phyloP scores from a whole-genome alignment of 2,113 vertebrate species.

The Rhinolophus ferrumequinum region DNA sequence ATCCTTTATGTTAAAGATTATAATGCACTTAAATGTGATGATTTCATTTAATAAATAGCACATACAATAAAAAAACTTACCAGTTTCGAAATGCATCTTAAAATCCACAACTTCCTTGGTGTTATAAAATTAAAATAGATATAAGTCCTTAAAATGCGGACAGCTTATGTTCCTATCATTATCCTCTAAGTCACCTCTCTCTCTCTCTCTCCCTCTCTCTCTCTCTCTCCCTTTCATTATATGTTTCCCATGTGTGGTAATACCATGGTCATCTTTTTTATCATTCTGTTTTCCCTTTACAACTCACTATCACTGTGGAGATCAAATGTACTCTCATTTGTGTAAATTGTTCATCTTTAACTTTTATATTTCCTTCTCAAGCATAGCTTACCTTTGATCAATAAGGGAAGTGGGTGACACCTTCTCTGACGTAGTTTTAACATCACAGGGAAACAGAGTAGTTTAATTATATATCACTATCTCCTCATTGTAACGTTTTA shows the following conservation, averaged over 20 bases:
- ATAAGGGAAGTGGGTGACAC: neutral
- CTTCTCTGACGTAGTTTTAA: neutral
- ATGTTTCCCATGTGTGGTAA: neutral
- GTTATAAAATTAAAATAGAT: neutral
- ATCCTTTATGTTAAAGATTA: neutral
- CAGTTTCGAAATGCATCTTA: neutral
- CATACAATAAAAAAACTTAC: neutral
- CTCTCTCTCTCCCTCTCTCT: neutral
- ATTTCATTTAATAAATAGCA: neutral
- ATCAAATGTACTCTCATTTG: neutral
- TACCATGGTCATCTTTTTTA: neutral
- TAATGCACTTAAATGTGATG: neutral
- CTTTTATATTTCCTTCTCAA: neutral
- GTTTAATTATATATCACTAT: neutral
- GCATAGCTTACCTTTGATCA: neutral
- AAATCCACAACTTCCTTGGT: neutral
- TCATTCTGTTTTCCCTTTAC: neutral
- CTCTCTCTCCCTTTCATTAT: fast-evolving
- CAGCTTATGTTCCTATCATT: neutral
- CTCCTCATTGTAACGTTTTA: neutral
- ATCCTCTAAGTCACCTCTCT: neutral
- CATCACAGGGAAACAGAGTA: neutral
- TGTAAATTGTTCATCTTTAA: neutral
- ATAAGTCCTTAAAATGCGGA: neutral
- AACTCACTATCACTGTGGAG: neutral